Conservation (phyloP, 1,140 invertebrate genomes). For the Gonatopus flavifemur region DNA sequence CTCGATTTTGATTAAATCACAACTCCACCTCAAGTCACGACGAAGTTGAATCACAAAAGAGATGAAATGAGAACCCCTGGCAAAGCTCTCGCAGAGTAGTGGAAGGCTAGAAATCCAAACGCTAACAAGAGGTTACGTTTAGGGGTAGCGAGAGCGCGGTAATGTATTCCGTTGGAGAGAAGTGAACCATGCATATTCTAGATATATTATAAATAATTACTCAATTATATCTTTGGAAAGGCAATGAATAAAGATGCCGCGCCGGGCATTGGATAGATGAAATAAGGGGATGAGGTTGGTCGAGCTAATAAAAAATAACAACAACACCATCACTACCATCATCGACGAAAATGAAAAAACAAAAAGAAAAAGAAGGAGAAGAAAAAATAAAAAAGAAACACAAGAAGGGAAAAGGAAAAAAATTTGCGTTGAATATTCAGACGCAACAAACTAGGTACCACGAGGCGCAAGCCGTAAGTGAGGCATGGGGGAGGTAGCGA, state of each 20-base stretch:
- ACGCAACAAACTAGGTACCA: conserved; percentile 58
- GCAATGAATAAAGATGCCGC: conserved; percentile 58
- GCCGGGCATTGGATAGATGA: conserved; percentile 39
- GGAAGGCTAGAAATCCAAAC: conserved; percentile 49
- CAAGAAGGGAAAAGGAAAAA: conserved; percentile 38
- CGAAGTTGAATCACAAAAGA: too few relatives aligned
- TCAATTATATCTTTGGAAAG: conserved; percentile 61
- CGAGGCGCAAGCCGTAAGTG: conserved; percentile 23
- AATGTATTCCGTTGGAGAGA: conserved; percentile 54
- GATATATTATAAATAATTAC: conserved; percentile 62
- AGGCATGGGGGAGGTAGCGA: conserved; percentile 12
- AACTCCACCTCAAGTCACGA: too few relatives aligned
- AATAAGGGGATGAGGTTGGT: conserved; percentile 39
- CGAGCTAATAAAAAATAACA: conserved; percentile 55
- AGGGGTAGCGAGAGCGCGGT: conserved; percentile 54
- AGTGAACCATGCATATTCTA: conserved; percentile 61
- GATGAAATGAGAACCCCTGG: conserved; percentile 35
- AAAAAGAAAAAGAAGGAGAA: too few relatives aligned
- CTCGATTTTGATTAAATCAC: too few relatives aligned
- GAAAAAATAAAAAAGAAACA: too few relatives aligned
- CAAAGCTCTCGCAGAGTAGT: too few relatives aligned
- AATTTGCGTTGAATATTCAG: conserved; percentile 58
- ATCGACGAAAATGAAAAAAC: background rate
- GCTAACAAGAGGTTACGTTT: conserved; percentile 54
- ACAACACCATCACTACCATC: too few relatives aligned